Conservation (phyloP, 2,797 vertebrate species). For the Anguilla pacifica region DNA sequence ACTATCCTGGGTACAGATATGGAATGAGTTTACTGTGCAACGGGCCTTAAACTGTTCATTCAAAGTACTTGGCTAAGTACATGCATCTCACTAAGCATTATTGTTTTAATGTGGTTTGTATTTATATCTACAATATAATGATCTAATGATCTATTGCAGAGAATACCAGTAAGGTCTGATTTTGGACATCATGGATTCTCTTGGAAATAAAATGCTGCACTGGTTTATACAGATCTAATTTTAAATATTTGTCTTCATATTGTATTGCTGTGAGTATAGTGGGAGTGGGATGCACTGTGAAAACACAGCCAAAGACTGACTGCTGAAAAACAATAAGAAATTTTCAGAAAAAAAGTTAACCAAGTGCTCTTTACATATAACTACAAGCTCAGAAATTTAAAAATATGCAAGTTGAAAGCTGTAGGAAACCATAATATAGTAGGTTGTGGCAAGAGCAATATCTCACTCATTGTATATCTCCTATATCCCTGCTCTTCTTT, state of each 20-base stretch:
- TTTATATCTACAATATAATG: background rate
- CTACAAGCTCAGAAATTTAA: too few species aligned
- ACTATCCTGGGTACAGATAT: background rate
- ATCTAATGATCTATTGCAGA: background rate
- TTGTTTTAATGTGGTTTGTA: background rate
- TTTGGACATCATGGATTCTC: background rate
- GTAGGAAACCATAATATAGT: too few species aligned
- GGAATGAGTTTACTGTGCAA: background rate
- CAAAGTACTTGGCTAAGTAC: background rate
- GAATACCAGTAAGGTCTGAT: background rate
- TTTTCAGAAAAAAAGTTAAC: too few species aligned
- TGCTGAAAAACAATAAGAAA: too few species aligned
- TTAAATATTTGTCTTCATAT: background rate
- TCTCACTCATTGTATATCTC: too few species aligned
- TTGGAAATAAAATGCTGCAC: background rate
- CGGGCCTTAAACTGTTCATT: background rate
- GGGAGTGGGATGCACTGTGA: background rate
- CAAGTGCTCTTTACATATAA: too few species aligned
- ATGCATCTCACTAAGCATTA: background rate
- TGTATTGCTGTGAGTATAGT: background rate
- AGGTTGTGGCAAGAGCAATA: too few species aligned
- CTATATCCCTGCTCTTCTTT: too few species aligned
- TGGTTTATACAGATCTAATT: background rate
- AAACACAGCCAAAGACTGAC: too few species aligned
- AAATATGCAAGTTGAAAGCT: too few species aligned